phyloP scores from a whole-genome alignment of 2,888 invertebrate genomes.

The Sycophila texana region DNA sequence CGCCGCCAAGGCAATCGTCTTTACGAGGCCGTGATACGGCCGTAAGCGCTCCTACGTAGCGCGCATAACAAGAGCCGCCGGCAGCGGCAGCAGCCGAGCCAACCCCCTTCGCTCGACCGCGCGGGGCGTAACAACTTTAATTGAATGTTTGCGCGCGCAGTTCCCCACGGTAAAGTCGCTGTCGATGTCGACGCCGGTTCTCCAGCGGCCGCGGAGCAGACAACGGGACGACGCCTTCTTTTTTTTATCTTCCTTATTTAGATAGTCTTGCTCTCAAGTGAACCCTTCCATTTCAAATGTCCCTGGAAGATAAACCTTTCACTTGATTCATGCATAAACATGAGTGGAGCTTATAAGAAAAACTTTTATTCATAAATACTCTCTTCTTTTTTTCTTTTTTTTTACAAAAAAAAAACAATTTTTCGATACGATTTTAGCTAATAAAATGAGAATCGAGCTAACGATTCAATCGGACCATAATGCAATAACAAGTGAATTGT shows the following conservation, averaged over 20 bases:
- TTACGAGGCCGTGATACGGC: slow-evolving; percentile 68
- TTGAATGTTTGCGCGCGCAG: slow-evolving; percentile 59
- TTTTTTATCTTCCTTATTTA: neutral
- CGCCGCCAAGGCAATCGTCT: slow-evolving; percentile 67
- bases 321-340: neutral
- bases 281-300: no score
- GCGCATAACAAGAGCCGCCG: slow-evolving; percentile 56
- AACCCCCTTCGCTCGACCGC: slow-evolving; percentile 55
- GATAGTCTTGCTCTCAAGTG: no score
- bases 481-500: slow-evolving; percentile 35
- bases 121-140: slow-evolving; percentile 60
- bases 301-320: neutral
- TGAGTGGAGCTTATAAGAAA: no score
- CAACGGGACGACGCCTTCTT: neutral
- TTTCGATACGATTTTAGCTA: neutral
- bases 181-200: slow-evolving; percentile 1
- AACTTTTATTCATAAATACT: no score
- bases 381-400: neutral
- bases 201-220: neutral
- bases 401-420: no score
- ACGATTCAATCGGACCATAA: slow-evolving; percentile 43
- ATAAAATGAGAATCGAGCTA: slow-evolving; percentile 9
- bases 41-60: slow-evolving; percentile 59
- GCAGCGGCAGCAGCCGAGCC: slow-evolving; percentile 8
- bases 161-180: slow-evolving; percentile 7